Conservation (phyloP, 92 coral and sea anemone genomes). For the Porites lobata region DNA sequence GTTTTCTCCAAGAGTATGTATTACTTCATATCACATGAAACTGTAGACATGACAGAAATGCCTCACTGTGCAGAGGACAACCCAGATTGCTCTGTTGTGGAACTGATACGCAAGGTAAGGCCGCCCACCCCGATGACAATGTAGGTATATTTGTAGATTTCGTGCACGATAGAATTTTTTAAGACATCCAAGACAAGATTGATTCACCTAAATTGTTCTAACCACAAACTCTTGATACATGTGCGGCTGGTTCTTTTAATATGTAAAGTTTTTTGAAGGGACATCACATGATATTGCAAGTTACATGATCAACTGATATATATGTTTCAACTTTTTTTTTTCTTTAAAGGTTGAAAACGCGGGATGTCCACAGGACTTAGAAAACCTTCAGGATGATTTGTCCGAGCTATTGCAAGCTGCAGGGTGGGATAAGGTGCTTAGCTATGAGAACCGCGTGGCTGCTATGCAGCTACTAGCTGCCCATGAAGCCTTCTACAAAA, state of each 20-base stretch:
- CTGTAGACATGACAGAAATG: constrained; percentile 32
- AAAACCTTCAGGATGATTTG: constrained; percentile 17
- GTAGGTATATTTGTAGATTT: constrained; percentile 12
- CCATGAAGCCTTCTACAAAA: constrained; percentile 29
- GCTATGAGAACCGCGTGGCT: constrained; percentile 16
- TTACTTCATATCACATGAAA: constrained; percentile 27
- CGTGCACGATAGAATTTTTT: constrained; percentile 2
- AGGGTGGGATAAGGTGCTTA: constrained; percentile 30
- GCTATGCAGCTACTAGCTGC: constrained; percentile 23
- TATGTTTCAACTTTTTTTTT: constrained; percentile 2
- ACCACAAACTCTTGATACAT: constrained; percentile 2
- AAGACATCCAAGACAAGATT: neutral
- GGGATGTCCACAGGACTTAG: constrained; percentile 19
- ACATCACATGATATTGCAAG: neutral
- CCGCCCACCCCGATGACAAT: constrained; percentile 12
- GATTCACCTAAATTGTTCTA: constrained; percentile 6
- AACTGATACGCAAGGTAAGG: constrained; percentile 31
- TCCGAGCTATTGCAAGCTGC: constrained; percentile 27
- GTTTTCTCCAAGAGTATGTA: constrained; percentile 28
- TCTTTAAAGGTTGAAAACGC: constrained; percentile 10
- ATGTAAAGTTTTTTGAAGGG: constrained; percentile 8
- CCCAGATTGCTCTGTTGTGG: constrained; percentile 16
- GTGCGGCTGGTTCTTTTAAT: constrained; percentile 11
- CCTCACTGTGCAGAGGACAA: constrained; percentile 26
- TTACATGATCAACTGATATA: neutral